A percentile compares a stretch with the other conserved stretches of the same genome.
phyloP scores from a whole-genome alignment of 2,113 vertebrate genomes.

The Stigmatopora nigra region DNA sequence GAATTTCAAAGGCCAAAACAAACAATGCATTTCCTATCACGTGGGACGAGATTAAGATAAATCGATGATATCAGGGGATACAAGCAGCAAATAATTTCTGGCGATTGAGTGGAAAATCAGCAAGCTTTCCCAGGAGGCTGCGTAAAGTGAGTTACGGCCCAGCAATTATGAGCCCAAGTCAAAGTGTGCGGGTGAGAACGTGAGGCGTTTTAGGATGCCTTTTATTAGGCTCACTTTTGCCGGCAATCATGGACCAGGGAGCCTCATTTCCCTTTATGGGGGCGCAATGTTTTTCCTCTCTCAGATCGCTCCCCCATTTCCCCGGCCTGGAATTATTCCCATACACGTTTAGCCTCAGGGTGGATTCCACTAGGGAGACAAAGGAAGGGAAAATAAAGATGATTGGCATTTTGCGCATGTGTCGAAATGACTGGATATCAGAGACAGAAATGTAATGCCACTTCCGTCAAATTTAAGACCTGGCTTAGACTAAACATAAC shows the following conservation, averaged over 20 bases:
- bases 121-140: constrained; percentile 38
- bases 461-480: neutral
- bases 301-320: constrained; percentile 34
- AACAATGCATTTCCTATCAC: constrained; percentile 39
- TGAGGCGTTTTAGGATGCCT: constrained; percentile 48
- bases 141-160: constrained; percentile 48
- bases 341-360: constrained; percentile 50
- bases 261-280: constrained; percentile 59
- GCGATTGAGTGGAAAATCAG: constrained; percentile 49
- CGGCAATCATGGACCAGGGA: constrained; percentile 54
- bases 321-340: constrained; percentile 46
- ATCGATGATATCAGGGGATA: constrained; percentile 28
- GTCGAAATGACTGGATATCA: constrained; percentile 39
- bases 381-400: constrained; percentile 24
- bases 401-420: constrained; percentile 50
- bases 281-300: constrained; percentile 33
- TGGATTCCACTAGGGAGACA: constrained; percentile 42
- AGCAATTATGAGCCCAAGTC: constrained; percentile 53
- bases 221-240: constrained; percentile 56
- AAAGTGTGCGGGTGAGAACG: constrained; percentile 52
- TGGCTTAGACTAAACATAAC: neutral
- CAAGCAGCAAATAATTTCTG: constrained; percentile 8
- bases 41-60: constrained; percentile 47
- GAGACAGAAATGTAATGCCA: constrained; percentile 2
- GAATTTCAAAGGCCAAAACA: constrained; percentile 55